Base-by-base conservation (phyloP, 2,113 vertebrate species). In the Aix galericulata region DNA sequence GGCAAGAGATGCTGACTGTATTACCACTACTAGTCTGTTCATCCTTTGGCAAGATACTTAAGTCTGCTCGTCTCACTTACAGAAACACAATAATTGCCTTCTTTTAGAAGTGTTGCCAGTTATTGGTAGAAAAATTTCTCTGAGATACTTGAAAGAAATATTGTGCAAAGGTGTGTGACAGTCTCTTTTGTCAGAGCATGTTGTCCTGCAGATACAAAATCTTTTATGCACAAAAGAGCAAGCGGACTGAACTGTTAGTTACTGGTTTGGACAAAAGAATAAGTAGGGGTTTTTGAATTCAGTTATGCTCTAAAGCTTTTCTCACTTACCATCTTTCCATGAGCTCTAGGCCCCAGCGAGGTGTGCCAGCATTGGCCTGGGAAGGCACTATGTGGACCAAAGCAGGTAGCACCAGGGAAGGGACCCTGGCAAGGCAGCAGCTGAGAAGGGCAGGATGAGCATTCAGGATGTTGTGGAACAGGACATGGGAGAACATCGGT, bases 401-500 rank as follows among this genome's bases (percentile, higher is more conserved):
- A 83, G 8, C 62, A 82, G 72, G 89, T 44, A 72, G 87, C 8
- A 32, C 42, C 3, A 6, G 74, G 75, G 26, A 12, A 85, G 55
- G 78, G 88, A 68, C 64, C 62, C 48, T 27, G 89, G 78, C 0
- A 9, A 38, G 73, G 38, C 77, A 73, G 44, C 44, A 82, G 67
- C 86, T 75, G 90, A 31, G 0, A 27, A 84, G 82, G 73, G 72
- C 74, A 85, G 82, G 85, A 75, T 67, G 93, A 94, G 81, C 13
- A 1, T 17, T 83, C 73, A 72, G 84, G 90, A 95, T 78, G 79
- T 72, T 27, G n/a, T 55, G 59, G 75, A 93, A 84, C 77, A 79
- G 89, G 92, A 88, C 44, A 78, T n/a, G 87, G 91, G 80, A 92
- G 79, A 88, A 84, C 50, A 34, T 89, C 42, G 5, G 74, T 78